phyloP scores from a whole-genome alignment of 2,888 invertebrate species.

The Melinaea marsaeus region DNA sequence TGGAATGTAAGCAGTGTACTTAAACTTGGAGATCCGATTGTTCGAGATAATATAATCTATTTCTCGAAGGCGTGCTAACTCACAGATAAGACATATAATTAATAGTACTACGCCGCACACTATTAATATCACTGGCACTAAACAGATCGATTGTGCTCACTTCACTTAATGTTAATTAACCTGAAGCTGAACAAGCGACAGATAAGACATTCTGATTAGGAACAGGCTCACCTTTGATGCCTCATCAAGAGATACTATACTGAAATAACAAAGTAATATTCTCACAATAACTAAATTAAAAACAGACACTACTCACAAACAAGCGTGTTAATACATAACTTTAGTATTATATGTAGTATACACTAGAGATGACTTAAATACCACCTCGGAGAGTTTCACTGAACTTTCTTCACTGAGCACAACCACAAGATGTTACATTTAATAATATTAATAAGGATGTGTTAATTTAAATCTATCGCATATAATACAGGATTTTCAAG shows the following conservation, averaged over 20 bases:
- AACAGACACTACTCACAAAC: background rate
- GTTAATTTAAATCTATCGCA: too few relatives aligned
- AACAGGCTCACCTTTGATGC: background rate
- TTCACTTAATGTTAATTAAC: background rate
- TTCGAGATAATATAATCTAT: constrained; percentile 18
- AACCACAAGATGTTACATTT: too few relatives aligned
- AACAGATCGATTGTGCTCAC: background rate
- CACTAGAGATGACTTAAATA: too few relatives aligned
- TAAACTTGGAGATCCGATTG: too few relatives aligned
- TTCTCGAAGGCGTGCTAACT: constrained; percentile 29
- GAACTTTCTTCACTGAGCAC: too few relatives aligned
- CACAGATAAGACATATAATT: constrained; percentile 35
- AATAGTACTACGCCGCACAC: constrained; percentile 21
- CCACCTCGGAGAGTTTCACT: too few relatives aligned
- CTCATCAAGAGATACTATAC: too few relatives aligned
- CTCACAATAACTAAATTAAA: too few relatives aligned
- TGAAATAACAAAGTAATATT: background rate
- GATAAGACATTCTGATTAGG: background rate
- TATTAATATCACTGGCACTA: background rate
- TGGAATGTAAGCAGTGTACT: too few relatives aligned
- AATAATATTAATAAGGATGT: too few relatives aligned
- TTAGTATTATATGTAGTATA: too few relatives aligned
- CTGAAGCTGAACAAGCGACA: background rate
- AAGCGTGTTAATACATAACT: background rate
- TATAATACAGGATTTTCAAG: too few relatives aligned